Conservation (phyloP, 2,797 vertebrate genomes). For the Spinus pinus region DNA sequence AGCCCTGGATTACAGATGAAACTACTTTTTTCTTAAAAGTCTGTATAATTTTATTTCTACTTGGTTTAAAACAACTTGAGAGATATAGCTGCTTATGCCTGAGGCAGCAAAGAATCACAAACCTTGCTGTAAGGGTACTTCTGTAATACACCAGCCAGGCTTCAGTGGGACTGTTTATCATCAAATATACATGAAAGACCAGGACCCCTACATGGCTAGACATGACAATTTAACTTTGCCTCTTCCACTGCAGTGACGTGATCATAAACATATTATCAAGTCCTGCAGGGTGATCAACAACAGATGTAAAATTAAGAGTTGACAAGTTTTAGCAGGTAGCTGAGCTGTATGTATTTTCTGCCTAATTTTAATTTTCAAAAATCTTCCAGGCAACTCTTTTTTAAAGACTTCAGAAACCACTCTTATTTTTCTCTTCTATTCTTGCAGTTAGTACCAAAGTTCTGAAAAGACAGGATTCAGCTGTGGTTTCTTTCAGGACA, state of each 20-base stretch:
- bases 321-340: conserved; percentile 71
- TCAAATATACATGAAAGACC: conserved; percentile 73
- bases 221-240: conserved; percentile 53
- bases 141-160: conserved; percentile 36
- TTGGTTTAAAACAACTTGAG: conserved; percentile 51
- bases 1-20: conserved; percentile 19
- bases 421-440: background rate
- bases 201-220: conserved; percentile 56
- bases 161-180: conserved; percentile 67
- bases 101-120: conserved; percentile 55
- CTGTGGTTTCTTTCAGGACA: background rate
- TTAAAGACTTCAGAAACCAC: conserved; percentile 23
- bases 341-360: conserved; percentile 47
- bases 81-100: conserved; percentile 55
- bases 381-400: conserved; percentile 19
- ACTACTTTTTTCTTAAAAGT: conserved; percentile 30
- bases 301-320: conserved; percentile 69
- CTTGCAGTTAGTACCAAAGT: background rate
- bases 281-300: conserved; percentile 65
- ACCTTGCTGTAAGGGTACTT: conserved; percentile 11
- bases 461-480: background rate
- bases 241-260: conserved; percentile 44
- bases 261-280: conserved; percentile 68
- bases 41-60: conserved; percentile 52
- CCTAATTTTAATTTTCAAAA: conserved; percentile 60